Conservation (phyloP, 64 coral and sea anemone species). For the Actinia equina region DNA sequence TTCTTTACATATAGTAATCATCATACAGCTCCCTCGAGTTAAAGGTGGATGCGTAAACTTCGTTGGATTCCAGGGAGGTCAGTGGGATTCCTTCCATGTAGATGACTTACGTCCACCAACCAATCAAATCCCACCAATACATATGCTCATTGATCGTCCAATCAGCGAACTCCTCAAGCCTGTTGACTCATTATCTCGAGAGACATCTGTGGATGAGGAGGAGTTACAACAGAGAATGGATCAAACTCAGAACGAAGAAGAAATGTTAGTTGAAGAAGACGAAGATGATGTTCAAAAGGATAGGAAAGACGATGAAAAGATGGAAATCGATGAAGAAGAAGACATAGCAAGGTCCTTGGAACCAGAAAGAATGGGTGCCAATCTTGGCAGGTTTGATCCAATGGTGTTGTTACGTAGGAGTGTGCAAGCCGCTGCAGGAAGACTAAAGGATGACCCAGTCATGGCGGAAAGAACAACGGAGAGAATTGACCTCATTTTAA, state of each 20-base stretch:
- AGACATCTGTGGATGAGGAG: neutral
- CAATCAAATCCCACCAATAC: slow-evolving; percentile 66
- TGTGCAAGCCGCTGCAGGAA: slow-evolving; percentile 62
- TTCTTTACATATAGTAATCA: slow-evolving; percentile 50
- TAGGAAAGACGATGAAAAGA: neutral
- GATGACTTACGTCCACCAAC: slow-evolving; percentile 69
- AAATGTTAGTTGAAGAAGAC: neutral
- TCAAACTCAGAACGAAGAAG: neutral
- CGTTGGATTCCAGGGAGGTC: slow-evolving; percentile 82
- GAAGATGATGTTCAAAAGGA: neutral
- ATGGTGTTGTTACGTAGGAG: slow-evolving; percentile 46
- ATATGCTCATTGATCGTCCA: slow-evolving; percentile 54
- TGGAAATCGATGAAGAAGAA: slow-evolving; percentile 22
- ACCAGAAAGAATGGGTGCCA: neutral
- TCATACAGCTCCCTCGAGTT: slow-evolving; percentile 65
- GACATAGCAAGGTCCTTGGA: neutral
- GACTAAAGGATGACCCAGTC: slow-evolving; percentile 51
- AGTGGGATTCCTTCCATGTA: slow-evolving; percentile 62
- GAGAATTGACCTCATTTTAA: slow-evolving; percentile 55
- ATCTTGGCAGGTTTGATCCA: slow-evolving; percentile 1
- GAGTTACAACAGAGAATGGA: neutral
- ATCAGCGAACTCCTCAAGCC: slow-evolving; percentile 64
- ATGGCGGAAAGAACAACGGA: slow-evolving; percentile 41
- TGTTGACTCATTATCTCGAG: neutral
- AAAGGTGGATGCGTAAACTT: slow-evolving; percentile 65